phyloP scores from a whole-genome alignment of 2,888 invertebrate species.

The Fragum fragum region DNA sequence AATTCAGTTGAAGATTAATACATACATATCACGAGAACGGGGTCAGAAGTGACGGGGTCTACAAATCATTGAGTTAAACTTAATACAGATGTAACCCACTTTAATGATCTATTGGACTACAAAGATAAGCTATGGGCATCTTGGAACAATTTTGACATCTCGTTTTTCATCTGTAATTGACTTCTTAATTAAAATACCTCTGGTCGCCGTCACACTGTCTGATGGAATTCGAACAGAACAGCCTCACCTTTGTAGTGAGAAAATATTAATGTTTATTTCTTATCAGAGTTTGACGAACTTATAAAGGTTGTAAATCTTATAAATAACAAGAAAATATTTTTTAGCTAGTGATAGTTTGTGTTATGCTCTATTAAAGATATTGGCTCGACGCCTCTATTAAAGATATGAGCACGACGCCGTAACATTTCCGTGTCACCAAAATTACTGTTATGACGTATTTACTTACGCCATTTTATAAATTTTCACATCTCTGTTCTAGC shows the following conservation, averaged over 20 bases:
- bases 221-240: constrained; percentile 5
- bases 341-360: too few species aligned
- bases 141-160: constrained; percentile 18
- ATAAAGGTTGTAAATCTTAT: too few species aligned
- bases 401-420: too few species aligned
- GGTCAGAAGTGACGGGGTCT: not conserved
- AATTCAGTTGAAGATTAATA: not conserved
- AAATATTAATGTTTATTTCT: too few species aligned
- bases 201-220: constrained; percentile 13
- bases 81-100: not conserved
- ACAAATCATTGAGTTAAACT: not conserved
- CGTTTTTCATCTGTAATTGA: constrained; percentile 27
- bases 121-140: constrained; percentile 10
- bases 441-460: too few species aligned
- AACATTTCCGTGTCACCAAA: too few species aligned
- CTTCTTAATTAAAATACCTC: constrained; percentile 19
- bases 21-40: not conserved
- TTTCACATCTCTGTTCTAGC: too few species aligned
- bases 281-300: too few species aligned
- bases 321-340: too few species aligned
- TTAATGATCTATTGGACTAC: not conserved
- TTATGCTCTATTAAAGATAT: too few species aligned
- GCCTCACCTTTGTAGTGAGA: not conserved
- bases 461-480: too few species aligned
- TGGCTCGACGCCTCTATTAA: too few species aligned